These are phyloP conservation scores for Drosophila longiperda DNA, from an alignment of 2,888 invertebrate species.

Conservation along the genomic window DNA sequence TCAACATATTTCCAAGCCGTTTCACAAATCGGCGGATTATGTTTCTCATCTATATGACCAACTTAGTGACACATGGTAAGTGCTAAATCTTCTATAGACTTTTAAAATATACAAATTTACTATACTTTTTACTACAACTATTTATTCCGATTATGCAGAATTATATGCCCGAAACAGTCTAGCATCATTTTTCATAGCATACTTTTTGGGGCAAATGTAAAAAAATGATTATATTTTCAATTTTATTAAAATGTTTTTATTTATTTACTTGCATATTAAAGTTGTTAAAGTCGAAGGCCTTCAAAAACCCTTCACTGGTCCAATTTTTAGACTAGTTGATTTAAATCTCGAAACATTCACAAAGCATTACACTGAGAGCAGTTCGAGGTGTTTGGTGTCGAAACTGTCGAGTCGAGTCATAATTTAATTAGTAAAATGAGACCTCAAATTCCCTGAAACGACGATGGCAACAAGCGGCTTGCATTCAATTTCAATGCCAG, in stretches of 20 bases:
- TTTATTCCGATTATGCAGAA: too few relatives aligned
- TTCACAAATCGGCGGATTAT: conserved; percentile 85
- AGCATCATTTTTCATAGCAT: background rate
- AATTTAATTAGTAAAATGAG: conserved; percentile 81
- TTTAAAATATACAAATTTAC: too few relatives aligned
- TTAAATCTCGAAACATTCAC: conserved; percentile 13
- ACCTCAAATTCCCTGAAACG: conserved; percentile 70
- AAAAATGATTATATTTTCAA: too few relatives aligned
- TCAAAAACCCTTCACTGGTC: background rate
- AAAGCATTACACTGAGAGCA: conserved; percentile 23
- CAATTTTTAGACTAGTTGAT: conserved; percentile 16
- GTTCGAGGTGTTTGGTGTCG: conserved; percentile 55
- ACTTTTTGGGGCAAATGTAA: background rate
- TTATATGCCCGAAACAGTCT: background rate
- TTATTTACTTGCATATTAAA: background rate
- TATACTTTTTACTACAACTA: too few relatives aligned
- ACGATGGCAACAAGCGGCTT: conserved; percentile 42
- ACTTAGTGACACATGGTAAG: conserved; percentile 85
- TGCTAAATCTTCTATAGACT: too few relatives aligned
- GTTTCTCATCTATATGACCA: conserved; percentile 85
- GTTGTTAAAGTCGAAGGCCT: too few relatives aligned
- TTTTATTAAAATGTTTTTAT: background rate
- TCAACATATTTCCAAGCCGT: conserved; percentile 85
- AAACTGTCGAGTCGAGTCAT: conserved; percentile 62
- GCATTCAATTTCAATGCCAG: conserved; percentile 66